Conservation (phyloP, 2,888 invertebrate species). For the Zygaena filipendulae region DNA sequence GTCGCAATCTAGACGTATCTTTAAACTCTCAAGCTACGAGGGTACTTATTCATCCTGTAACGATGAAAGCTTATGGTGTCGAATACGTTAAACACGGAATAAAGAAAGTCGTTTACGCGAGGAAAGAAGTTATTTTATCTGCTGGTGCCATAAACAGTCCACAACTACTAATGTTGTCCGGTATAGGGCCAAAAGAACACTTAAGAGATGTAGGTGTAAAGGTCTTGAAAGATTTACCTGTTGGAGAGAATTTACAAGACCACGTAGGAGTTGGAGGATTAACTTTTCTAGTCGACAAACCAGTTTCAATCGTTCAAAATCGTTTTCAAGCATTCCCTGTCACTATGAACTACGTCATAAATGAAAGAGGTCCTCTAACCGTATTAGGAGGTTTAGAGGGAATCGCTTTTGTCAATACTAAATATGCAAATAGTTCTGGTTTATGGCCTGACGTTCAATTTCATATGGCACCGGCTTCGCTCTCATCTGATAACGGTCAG, state of each 20-base stretch:
- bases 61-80: conserved; percentile 81
- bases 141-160: conserved; percentile 94
- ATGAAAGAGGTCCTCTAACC: conserved; percentile 80
- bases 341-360: conserved; percentile 82
- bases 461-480: conserved; percentile 92
- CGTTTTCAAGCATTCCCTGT: conserved; percentile 81
- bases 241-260: conserved; percentile 87
- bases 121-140: conserved; percentile 86
- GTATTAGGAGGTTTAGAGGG: conserved; percentile 90
- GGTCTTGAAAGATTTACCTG: conserved; percentile 78
- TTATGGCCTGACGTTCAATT: conserved; percentile 92
- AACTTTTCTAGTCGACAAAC: conserved; percentile 83
- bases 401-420: conserved; percentile 87
- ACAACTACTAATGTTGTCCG: conserved; percentile 91
- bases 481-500: conserved; percentile 82
- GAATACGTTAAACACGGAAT: conserved; percentile 82
- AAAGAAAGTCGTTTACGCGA: conserved; percentile 75
- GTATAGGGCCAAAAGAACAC: conserved; percentile 80
- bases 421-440: conserved; percentile 79
- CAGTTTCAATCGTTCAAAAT: conserved; percentile 84
- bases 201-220: conserved; percentile 76
- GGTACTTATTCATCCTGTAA: conserved; percentile 77
- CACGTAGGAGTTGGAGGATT: conserved; percentile 89
- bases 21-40: conserved; percentile 83
- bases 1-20: conserved; percentile 84